Conservation (phyloP, 1,140 invertebrate genomes). For the Dendroctonus ponderosae region DNA sequence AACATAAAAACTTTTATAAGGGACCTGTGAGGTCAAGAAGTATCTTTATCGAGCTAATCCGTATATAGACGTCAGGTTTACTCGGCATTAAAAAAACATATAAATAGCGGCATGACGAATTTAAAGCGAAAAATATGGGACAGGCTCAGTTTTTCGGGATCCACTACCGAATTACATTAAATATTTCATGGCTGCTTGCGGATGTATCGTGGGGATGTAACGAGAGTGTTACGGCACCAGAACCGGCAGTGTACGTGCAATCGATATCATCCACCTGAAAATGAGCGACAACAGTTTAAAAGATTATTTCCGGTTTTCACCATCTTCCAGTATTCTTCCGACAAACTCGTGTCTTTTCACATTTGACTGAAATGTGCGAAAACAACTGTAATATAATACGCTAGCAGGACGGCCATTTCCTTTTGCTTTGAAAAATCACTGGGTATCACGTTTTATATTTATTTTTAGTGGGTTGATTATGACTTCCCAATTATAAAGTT, state of each 20-base stretch:
- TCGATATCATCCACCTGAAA: conserved; percentile 33
- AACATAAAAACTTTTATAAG: neutral
- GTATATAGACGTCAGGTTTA: conserved; percentile 29
- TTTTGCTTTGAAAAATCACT: no score
- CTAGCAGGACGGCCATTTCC: no score
- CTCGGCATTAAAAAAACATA: conserved; percentile 31
- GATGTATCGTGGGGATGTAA: conserved; percentile 32
- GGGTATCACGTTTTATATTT: no score
- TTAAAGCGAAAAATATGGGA: conserved; percentile 36
- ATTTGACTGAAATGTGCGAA: neutral
- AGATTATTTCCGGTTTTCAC: conserved; percentile 33
- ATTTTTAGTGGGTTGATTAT: no score
- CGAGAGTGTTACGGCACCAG: conserved; percentile 24
- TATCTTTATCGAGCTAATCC: conserved; percentile 29
- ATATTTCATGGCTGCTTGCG: conserved; percentile 33
- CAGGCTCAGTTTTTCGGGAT: conserved; percentile 34
- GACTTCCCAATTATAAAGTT: no score
- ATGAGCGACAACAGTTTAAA: conserved; percentile 35
- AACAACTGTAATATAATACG: no score
- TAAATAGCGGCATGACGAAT: conserved; percentile 32
- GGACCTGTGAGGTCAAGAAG: conserved; percentile 5
- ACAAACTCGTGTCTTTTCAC: conserved; percentile 17
- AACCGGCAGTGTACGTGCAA: conserved; percentile 26
- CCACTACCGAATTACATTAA: conserved; percentile 36
- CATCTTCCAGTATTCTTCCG: conserved; percentile 23